Base-by-base conservation (phyloP, 1,140 invertebrate species). In the Oncopeltus fasciatus region DNA sequence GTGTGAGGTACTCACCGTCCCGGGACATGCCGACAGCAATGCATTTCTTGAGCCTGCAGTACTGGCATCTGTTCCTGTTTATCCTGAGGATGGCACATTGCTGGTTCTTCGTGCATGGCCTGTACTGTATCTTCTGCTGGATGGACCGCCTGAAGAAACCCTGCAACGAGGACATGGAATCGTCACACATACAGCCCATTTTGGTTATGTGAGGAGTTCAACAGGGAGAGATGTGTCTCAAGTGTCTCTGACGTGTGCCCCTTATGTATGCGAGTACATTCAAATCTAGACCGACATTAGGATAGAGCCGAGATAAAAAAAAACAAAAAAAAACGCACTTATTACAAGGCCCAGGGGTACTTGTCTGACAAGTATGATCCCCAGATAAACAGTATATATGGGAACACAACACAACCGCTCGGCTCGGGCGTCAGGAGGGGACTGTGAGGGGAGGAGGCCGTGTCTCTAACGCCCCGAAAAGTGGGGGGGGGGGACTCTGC, bases 21-120 rank as follows among this genome's bases (percentile, higher is more conserved):
- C 92, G 82, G 75, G 92, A 95, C 95, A 98, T 98, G 74, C 95
- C 95, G 66, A 96, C 94, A 59, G 90, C 88, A 73, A 97, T 93
- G 80, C 95, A 98, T 81, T 97, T 97, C 78, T 96, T 96, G 68
- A 97, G 83, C 66, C 95, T 81, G 78, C 93, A 96, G 75, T 94
- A 95, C 74, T 97, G 93, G 77, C 95, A 98, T 68, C 94, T 84
- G 77, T 97, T 97, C 72, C 95, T 83, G 80, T 96, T 97, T 77
- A 95, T 95, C 68, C 92, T 82, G 60, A 96, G 80, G 69, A 97
- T 97, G 75, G 90, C 89, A 78, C 94, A 97, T 80, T 96, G 91
- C 74, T 97, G 93, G 75, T 94, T 95, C 77, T 96, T 95, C 70
- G 92, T 95, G 79, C 94, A 97, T 31, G 93, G 92, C 69, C 94